A percentile compares a stretch with the other conserved stretches of the same genome.
phyloP scores from a whole-genome alignment of 2,113 vertebrate genomes.

The Oreotrochilus melanogaster region DNA sequence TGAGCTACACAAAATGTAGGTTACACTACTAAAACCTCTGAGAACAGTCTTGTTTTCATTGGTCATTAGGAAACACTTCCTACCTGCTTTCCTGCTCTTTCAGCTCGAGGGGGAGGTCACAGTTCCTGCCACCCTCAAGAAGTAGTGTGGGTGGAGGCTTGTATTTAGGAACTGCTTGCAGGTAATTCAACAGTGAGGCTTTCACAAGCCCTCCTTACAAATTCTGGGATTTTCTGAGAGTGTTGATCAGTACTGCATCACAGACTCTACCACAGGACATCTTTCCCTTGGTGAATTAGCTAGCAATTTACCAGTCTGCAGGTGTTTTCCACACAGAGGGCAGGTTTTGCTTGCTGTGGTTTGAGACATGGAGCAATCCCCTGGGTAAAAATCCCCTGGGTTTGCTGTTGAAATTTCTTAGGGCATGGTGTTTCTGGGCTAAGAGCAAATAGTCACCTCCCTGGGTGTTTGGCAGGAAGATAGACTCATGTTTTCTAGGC shows the following conservation, averaged over 20 bases:
- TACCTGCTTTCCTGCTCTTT: not conserved
- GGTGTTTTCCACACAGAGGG: not conserved
- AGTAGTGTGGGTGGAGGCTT: not conserved
- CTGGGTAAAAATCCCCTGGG: not conserved
- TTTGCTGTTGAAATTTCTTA: not conserved
- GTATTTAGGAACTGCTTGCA: not conserved
- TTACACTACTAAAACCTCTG: not conserved
- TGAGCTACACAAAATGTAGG: not conserved
- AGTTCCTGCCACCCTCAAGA: not conserved
- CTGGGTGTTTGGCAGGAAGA: not conserved
- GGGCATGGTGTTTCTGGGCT: not conserved
- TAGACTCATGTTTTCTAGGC: not conserved
- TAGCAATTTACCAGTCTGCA: not conserved
- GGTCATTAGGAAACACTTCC: not conserved
- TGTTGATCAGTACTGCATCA: not conserved
- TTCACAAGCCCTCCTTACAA: not conserved
- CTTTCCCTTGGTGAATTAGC: not conserved
- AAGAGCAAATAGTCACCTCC: not conserved
- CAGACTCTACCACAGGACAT: not conserved
- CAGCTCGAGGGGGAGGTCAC: not conserved
- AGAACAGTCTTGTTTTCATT: not conserved
- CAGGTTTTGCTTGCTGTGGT: not conserved
- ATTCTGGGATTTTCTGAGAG: not conserved
- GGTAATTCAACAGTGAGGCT: not conserved
- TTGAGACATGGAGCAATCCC: not conserved